Percentiles rank a stretch among this genome's conserved stretches.
Evolutionary conservation across 2,888 invertebrate genomes (phyloP).

Genomic region (Phragmatobia fuliginosa): DNA sequence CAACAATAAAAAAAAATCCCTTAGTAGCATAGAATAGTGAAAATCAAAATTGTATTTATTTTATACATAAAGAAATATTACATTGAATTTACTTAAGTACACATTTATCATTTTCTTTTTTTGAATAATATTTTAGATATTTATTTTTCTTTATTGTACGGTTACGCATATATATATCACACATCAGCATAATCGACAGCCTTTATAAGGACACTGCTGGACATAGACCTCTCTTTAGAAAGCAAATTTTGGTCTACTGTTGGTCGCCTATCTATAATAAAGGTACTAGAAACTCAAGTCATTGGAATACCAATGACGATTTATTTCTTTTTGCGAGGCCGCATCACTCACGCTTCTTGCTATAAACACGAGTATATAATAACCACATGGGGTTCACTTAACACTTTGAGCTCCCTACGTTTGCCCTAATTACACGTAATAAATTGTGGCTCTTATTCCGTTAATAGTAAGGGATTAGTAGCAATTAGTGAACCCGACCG

Average conservation of each 20-base stretch:
- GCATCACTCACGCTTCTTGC: background rate
- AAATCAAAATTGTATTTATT: too few relatives aligned
- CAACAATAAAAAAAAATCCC: conserved; percentile 44
- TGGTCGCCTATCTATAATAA: too few relatives aligned
- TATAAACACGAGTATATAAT: background rate
- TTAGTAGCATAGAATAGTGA: conserved; percentile 32
- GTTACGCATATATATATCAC: too few relatives aligned
- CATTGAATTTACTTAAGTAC: background rate
- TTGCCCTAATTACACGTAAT: conserved; percentile 27
- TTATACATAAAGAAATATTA: background rate
- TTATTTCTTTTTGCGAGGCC: background rate
- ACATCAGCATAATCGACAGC: too few relatives aligned
- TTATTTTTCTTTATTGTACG: background rate
- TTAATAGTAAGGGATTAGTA: conserved; percentile 30
- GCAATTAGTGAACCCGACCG: conserved; percentile 21
- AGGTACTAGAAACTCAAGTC: background rate
- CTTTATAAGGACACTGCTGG: too few relatives aligned
- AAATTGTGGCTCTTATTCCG: conserved; percentile 28
- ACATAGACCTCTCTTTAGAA: too few relatives aligned
- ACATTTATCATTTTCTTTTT: background rate
- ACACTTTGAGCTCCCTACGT: conserved; percentile 9
- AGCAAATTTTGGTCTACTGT: too few relatives aligned
- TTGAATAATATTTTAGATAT: background rate
- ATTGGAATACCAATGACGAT: background rate
- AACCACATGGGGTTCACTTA: conserved; percentile 13